Percentiles rank a stretch among this genome's conserved stretches.
Evolutionary conservation across 2,888 invertebrate species (phyloP).

Genomic region (Pterobdella sp.): DNA sequence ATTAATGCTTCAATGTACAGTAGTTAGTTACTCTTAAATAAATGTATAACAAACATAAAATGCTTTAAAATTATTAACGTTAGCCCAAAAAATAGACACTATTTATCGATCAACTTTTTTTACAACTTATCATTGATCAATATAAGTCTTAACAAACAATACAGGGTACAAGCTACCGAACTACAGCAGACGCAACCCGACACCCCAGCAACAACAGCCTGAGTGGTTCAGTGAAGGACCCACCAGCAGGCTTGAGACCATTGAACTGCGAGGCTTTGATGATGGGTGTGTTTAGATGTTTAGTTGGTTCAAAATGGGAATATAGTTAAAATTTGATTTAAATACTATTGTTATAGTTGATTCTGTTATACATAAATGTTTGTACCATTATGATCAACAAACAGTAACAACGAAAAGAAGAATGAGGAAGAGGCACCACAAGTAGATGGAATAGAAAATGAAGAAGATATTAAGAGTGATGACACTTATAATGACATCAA

Average conservation of each 20-base stretch:
- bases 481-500: neutral
- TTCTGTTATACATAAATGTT: no score
- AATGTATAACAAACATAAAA: no score
- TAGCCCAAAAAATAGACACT: no score
- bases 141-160: no score
- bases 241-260: neutral
- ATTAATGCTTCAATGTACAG: no score
- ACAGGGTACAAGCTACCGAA: no score
- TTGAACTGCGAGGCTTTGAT: constrained; percentile 2
- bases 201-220: neutral
- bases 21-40: no score
- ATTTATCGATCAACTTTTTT: no score
- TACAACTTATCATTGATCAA: no score
- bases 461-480: no score
- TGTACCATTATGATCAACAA: neutral
- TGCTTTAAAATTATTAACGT: no score
- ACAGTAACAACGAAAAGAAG: neutral
- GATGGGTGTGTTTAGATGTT: neutral
- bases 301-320: neutral
- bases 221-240: constrained; percentile 12
- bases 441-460: neutral
- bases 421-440: neutral
- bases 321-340: neutral
- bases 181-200: neutral
- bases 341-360: no score